Evolutionary conservation across 35 echinoderm and acorn worm genomes (phyloP).

Genomic region (Apostichopus japonicus): DNA sequence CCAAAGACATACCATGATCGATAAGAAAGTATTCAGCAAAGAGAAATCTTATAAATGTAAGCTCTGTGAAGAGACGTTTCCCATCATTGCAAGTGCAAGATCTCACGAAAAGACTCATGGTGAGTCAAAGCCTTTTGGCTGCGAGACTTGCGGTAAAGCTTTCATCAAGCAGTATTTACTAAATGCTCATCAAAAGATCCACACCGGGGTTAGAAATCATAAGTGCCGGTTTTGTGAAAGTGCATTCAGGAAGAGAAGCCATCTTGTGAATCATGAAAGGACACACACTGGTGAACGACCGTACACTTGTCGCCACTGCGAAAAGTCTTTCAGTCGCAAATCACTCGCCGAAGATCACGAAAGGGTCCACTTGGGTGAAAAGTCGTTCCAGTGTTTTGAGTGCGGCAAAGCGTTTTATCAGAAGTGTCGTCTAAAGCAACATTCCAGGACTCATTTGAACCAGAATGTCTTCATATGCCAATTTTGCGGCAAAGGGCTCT

Average conservation of each 20-base stretch:
- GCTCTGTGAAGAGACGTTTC: not conserved
- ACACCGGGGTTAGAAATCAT: not conserved
- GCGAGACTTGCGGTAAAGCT: not conserved
- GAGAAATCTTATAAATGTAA: not conserved
- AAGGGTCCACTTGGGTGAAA: not conserved
- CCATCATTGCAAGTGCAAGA: not conserved
- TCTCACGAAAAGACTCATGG: not conserved
- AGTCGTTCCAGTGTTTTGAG: not conserved
- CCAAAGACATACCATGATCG: too few species aligned
- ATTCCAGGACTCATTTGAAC: not conserved
- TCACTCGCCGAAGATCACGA: not conserved
- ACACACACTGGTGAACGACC: constrained; percentile 22
- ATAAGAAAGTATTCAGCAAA: not conserved
- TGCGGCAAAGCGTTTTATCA: not conserved
- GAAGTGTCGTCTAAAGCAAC: not conserved
- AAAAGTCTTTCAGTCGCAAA: not conserved
- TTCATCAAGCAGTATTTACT: not conserved
- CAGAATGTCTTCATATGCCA: not conserved
- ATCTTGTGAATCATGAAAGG: not conserved
- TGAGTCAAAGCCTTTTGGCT: not conserved
- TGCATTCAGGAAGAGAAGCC: not conserved
- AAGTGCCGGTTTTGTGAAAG: not conserved
- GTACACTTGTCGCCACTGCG: not conserved
- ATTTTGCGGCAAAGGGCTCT: not conserved
- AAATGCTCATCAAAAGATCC: not conserved